phyloP scores from a whole-genome alignment of 1,140 invertebrate genomes.

The Patella vulgata region DNA sequence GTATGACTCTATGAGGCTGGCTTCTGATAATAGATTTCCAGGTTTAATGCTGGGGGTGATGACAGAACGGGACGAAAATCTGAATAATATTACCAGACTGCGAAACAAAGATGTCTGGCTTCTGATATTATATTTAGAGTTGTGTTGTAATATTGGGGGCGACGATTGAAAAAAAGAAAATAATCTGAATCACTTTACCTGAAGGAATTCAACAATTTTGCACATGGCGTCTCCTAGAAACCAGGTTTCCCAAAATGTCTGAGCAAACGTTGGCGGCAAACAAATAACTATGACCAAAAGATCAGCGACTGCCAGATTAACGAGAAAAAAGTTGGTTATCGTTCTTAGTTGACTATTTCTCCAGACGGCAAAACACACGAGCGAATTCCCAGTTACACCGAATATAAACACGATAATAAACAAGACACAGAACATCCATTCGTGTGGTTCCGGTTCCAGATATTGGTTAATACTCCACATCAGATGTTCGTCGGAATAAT shows the following conservation, averaged over 20 bases:
- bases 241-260: constrained; percentile 90
- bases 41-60: too few species aligned
- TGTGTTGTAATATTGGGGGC: too few species aligned
- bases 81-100: too few species aligned
- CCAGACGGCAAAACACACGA: constrained; percentile 88
- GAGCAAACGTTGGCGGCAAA: constrained; percentile 82
- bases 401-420: constrained; percentile 79
- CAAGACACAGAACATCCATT: constrained; percentile 60
- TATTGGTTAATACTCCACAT: constrained; percentile 19
- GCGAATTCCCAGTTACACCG: constrained; percentile 84
- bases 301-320: constrained; percentile 90
- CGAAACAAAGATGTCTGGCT: too few species aligned
- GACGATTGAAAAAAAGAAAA: too few species aligned
- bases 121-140: too few species aligned
- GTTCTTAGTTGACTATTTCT: constrained; percentile 85
- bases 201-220: constrained; percentile 85
- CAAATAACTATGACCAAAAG: constrained; percentile 90
- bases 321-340: constrained; percentile 92
- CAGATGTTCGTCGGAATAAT: constrained; percentile 8
- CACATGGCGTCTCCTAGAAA: constrained; percentile 83
- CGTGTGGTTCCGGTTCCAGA: constrained; percentile 24
- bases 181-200: too few species aligned
- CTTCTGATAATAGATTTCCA: too few species aligned
- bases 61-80: too few species aligned
- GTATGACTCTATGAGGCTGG: too few species aligned